These are phyloP conservation scores for Aricia agestis DNA, from an alignment of 1,140 invertebrate genomes.

Conservation along the genomic window DNA sequence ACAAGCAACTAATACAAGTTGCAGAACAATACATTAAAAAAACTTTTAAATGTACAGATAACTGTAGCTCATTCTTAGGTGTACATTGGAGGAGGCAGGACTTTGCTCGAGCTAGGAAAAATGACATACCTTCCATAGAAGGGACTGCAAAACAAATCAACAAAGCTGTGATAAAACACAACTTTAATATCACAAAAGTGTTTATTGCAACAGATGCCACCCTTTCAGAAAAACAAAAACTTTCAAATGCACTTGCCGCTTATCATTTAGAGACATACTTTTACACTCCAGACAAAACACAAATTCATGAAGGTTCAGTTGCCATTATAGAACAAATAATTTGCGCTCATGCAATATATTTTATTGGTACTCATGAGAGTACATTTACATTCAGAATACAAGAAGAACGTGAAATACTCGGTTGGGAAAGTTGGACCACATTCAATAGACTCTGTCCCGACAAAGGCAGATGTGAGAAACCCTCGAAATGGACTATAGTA, in stretches of 20 bases:
- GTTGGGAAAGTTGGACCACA: slow-evolving; percentile 87
- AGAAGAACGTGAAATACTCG: slow-evolving; percentile 96
- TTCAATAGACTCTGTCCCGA: slow-evolving; percentile 91
- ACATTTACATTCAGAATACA: slow-evolving; percentile 98
- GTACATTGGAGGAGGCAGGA: slow-evolving; percentile 91
- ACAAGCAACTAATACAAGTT: slow-evolving; percentile 80
- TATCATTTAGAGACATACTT: slow-evolving; percentile 47
- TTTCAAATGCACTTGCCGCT: slow-evolving; percentile 57
- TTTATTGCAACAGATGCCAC: slow-evolving; percentile 91
- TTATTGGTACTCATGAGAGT: slow-evolving; percentile 94
- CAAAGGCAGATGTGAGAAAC: slow-evolving; percentile 54
- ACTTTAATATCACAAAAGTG: slow-evolving; percentile 78
- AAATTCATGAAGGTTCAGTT: slow-evolving; percentile 83
- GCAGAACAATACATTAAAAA: slow-evolving; percentile 83
- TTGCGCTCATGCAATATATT: slow-evolving; percentile 90
- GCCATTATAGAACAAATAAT: slow-evolving; percentile 98
- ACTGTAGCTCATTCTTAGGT: slow-evolving; percentile 86
- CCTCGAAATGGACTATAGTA: slow-evolving; percentile 57
- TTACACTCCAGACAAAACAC: slow-evolving; percentile 57
- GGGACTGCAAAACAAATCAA: slow-evolving; percentile 84
- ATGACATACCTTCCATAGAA: slow-evolving; percentile 84
- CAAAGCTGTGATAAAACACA: slow-evolving; percentile 73
- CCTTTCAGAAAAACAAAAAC: slow-evolving; percentile 70
- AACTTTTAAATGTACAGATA: slow-evolving; percentile 80
- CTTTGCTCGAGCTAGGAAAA: slow-evolving; percentile 82